phyloP scores from a whole-genome alignment of 2,888 invertebrate genomes.

The Cephus rjabovi region DNA sequence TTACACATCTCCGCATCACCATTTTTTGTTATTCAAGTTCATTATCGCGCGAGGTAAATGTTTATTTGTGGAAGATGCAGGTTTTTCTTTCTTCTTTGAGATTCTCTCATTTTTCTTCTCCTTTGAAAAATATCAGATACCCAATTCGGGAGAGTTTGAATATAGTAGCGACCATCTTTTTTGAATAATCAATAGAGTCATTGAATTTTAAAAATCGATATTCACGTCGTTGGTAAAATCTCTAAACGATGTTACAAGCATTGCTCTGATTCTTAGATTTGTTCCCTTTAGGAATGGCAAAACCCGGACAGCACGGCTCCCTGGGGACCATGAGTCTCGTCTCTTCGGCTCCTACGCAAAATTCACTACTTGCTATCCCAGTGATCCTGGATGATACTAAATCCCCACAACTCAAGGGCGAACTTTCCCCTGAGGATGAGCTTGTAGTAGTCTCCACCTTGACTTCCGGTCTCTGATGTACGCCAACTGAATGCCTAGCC shows the following conservation, averaged over 20 bases:
- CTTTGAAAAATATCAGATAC: not conserved
- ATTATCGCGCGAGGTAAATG: not conserved
- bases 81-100: not conserved
- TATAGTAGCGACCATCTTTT: not conserved
- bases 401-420: conserved; percentile 27
- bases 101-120: not conserved
- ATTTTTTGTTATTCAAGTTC: not conserved
- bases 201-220: not conserved
- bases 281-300: conserved; percentile 59
- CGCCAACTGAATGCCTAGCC: conserved; percentile 32
- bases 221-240: not conserved
- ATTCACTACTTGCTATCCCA: conserved; percentile 20
- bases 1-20: not conserved
- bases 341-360: conserved; percentile 25
- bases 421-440: conserved; percentile 35
- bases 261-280: conserved; percentile 66
- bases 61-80: not conserved
- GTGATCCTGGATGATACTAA: conserved; percentile 12
- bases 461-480: conserved; percentile 39
- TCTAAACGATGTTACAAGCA: conserved; percentile 64
- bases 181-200: not conserved
- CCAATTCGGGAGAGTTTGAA: not conserved
- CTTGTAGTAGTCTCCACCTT: conserved; percentile 24
- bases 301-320: conserved; percentile 69
- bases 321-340: conserved; percentile 51